Base-by-base conservation (phyloP, 1,140 invertebrate species). In the Hirudo medicinalis region DNA sequence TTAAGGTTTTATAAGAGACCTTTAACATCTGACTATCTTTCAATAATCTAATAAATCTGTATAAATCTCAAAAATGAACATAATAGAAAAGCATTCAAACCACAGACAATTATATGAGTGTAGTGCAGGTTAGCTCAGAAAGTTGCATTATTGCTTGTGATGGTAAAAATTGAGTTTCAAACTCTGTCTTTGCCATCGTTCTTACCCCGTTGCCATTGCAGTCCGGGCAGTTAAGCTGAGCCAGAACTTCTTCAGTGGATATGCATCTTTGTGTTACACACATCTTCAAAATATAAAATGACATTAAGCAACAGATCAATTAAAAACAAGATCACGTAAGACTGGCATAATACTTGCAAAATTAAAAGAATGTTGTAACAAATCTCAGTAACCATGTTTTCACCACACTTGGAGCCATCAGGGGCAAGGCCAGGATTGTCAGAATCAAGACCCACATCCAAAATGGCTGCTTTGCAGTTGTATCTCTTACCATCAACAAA, bases 361-460 rank as follows among this genome's bases (percentile, higher is more conserved):
- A 68, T 36, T 5, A 13, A 63, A 63, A 5, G 60, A 25, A 63
- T 11, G 1, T 32, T 63, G 1, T 20, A 27, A 63, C 11, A 32
- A 15, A 68, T 40, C 11, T 53, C 54, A 54, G 75, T 77, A 84
- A 92, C 91, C 86, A 90, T 95, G 67, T 89, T 86, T 0, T 89
- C 85, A 0, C 91, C 94, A 83, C 96, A 99, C 77, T 89, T 90
- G 6, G 94, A 91, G 0, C 96, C 96, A 80, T 98, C 90, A 0
- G 94, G 94, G 0, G 91, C 89, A 72, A 98, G 84, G 0, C 95
- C 96, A 0, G 95, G 95, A 84, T 98, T 94, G 3, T 89, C 87
- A 79, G 92, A 88, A 78, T 90, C 90, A n/a, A 94, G 79, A 0
- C 93, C 93, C 25, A 96, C 83, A 80, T 96, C 92, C 0, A 96